Evolutionary conservation across 2,888 invertebrate genomes (phyloP).

Genomic region (Coelopa pilipes): DNA sequence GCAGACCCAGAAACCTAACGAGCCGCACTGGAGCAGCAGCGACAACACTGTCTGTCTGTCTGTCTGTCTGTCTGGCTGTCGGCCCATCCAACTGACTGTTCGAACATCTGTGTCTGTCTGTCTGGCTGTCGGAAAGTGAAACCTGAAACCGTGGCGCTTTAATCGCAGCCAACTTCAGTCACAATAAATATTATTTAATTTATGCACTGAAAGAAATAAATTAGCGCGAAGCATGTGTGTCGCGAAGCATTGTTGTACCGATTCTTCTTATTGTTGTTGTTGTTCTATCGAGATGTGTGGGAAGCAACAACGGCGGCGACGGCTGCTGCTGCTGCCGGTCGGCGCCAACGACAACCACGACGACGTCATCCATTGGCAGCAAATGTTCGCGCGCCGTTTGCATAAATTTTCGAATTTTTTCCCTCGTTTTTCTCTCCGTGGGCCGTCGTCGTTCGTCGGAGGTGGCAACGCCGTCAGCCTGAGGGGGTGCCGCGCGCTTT

Average conservation of each 20-base stretch:
- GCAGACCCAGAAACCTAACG: neutral
- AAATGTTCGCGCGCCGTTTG: constrained; percentile 13
- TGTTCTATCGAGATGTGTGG: too few relatives aligned
- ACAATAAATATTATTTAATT: constrained; percentile 8
- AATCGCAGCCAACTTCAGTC: constrained; percentile 7
- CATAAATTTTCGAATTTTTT: neutral
- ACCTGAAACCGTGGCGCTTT: constrained; percentile 4
- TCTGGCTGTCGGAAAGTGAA: constrained; percentile 1
- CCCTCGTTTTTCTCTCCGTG: too few relatives aligned
- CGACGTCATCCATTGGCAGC: constrained; percentile 11
- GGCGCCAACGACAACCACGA: too few relatives aligned
- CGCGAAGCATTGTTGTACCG: too few relatives aligned
- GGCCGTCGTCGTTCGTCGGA: too few relatives aligned
- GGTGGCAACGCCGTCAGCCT: too few relatives aligned
- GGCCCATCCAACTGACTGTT: constrained; percentile 1
- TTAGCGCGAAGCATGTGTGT: neutral
- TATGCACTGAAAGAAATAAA: constrained; percentile 3
- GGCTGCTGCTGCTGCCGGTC: too few relatives aligned
- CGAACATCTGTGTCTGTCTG: neutral
- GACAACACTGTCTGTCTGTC: neutral
- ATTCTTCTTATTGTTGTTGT: too few relatives aligned
- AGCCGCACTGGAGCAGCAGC: neutral
- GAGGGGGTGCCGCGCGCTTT: too few relatives aligned
- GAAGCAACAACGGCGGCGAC: too few relatives aligned
- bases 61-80: neutral